A percentile compares a stretch with the other conserved stretches of the same genome.
phyloP scores from a whole-genome alignment of 2,113 vertebrate species.

The Otocyon megalotis region DNA sequence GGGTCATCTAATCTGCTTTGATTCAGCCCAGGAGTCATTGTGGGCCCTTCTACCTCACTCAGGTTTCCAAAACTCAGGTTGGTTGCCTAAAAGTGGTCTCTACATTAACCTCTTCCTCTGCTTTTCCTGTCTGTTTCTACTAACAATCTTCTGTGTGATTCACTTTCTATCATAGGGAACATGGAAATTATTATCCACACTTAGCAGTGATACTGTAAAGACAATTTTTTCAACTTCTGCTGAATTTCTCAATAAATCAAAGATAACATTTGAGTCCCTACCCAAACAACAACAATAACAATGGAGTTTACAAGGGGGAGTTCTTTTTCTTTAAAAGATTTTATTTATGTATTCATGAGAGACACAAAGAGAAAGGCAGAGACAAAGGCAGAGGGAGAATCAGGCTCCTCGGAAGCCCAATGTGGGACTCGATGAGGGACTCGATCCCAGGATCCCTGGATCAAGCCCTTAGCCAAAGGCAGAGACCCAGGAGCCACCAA shows the following conservation, averaged over 20 bases:
- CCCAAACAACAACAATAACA: neutral
- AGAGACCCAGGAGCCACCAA: too few relatives aligned
- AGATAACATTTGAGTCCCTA: neutral
- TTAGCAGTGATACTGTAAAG: neutral
- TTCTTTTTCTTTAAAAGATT: too few relatives aligned
- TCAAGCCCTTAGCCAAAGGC: too few relatives aligned
- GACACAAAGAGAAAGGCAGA: too few relatives aligned
- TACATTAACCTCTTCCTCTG: rapidly evolving
- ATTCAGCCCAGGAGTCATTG: neutral
- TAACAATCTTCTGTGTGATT: neutral
- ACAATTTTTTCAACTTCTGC: neutral
- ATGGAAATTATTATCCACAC: neutral
- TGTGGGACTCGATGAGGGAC: too few relatives aligned
- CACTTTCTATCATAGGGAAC: neutral
- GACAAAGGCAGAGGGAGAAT: too few relatives aligned
- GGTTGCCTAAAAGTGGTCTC: neutral
- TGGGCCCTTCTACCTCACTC: neutral
- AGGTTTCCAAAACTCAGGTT: neutral
- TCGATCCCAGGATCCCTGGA: too few relatives aligned
- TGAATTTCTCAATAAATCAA: neutral
- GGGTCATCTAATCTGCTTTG: neutral
- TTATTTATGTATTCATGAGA: too few relatives aligned
- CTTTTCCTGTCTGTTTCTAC: neutral
- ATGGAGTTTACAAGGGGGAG: rapidly evolving
- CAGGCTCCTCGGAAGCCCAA: too few relatives aligned